A percentile compares a stretch with the other conserved stretches of the same genome.
phyloP scores from a whole-genome alignment of 1,140 invertebrate species.

The Philopotamus ludificatus region DNA sequence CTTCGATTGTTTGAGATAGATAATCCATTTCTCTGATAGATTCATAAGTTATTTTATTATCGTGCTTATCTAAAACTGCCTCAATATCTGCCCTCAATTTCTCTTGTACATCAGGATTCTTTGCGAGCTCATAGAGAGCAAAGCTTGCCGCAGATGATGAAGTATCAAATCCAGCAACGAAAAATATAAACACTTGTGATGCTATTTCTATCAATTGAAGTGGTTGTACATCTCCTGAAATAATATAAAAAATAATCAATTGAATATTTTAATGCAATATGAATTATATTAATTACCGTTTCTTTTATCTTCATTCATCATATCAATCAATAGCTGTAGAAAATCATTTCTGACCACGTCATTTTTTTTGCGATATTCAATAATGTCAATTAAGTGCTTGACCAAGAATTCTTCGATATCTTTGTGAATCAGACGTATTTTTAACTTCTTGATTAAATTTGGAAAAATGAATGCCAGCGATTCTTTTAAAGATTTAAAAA shows the following conservation, averaged over 20 bases:
- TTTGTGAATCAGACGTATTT: not conserved
- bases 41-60: slow-evolving; percentile 55
- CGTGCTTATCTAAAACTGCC: slow-evolving; percentile 46
- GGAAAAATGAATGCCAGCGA: not conserved
- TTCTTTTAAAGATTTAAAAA: not conserved
- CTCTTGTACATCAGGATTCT: slow-evolving; percentile 57
- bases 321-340: slow-evolving; percentile 48
- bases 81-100: no score
- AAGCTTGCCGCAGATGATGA: slow-evolving; percentile 58
- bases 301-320: slow-evolving; percentile 40
- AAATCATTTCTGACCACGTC: slow-evolving; percentile 50
- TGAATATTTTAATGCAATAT: slow-evolving; percentile 40
- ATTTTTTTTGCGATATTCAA: slow-evolving; percentile 48
- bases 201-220: no score
- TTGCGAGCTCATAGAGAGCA: slow-evolving; percentile 56
- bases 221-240: no score
- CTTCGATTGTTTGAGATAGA: slow-evolving; percentile 48
- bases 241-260: not conserved
- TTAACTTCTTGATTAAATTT: not conserved
- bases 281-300: no score
- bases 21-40: slow-evolving; percentile 48
- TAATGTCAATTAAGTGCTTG: slow-evolving; percentile 46
- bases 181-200: no score
- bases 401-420: slow-evolving; percentile 41
- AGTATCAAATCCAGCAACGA: slow-evolving; percentile 65